Evolutionary conservation across 2,797 vertebrate species (phyloP).

Genomic region (Sebastes aleutianus): DNA sequence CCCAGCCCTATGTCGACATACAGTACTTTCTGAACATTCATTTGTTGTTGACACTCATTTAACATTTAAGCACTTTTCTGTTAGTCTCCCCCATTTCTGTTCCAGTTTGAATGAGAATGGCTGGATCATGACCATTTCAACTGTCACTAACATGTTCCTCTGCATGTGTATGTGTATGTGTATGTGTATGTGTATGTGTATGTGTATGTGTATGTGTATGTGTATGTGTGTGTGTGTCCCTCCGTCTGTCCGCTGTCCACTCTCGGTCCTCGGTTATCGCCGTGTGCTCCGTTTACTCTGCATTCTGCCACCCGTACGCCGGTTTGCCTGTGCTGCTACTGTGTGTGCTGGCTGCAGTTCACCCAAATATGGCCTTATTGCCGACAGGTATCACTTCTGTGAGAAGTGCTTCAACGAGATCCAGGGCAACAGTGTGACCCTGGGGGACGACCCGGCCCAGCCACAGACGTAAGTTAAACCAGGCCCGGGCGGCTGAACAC

Average conservation of each 20-base stretch:
- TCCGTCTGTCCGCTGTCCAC: slow-evolving; percentile 35
- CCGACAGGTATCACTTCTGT: slow-evolving; percentile 99
- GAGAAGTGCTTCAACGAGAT: slow-evolving; percentile 99
- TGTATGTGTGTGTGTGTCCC: not conserved
- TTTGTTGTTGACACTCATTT: slow-evolving; percentile 23
- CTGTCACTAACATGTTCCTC: slow-evolving; percentile 69
- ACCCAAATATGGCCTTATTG: slow-evolving; percentile 80
- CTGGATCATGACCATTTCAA: slow-evolving; percentile 48
- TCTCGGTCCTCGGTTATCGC: slow-evolving; percentile 56
- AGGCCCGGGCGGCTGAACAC: not conserved
- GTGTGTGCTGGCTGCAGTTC: slow-evolving; percentile 73
- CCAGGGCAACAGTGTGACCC: slow-evolving; percentile 98
- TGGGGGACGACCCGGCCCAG: slow-evolving; percentile 98
- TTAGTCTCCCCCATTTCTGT: slow-evolving; percentile 16
- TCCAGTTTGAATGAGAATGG: slow-evolving; percentile 52
- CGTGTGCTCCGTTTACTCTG: slow-evolving; percentile 49
- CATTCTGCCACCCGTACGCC: slow-evolving; percentile 64
- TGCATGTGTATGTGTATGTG: slow-evolving; percentile 36
- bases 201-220: not conserved
- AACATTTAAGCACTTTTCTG: slow-evolving; percentile 26
- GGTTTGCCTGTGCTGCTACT: slow-evolving; percentile 75
- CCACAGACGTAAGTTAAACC: slow-evolving; percentile 94
- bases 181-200: not conserved
- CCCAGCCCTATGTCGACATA: not conserved
- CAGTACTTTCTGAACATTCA: not conserved